A percentile compares a stretch with the other conserved stretches of the same genome.
These are phyloP conservation scores for Mystacides longicornis DNA, from an alignment of 2,888 invertebrate genomes.

Conservation along the genomic window DNA sequence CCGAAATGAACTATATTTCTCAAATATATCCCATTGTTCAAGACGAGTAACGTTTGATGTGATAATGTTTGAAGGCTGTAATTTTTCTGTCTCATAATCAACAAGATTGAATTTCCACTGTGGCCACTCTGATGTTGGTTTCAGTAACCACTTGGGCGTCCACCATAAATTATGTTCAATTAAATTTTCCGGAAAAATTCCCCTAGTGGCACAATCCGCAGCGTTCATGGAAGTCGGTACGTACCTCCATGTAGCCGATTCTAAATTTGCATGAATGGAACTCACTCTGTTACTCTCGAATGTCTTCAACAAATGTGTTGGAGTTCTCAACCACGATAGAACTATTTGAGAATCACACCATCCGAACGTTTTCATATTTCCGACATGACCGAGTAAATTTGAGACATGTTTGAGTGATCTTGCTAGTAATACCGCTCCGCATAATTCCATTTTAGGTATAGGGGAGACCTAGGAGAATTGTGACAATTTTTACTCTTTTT, in stretches of 20 bases:
- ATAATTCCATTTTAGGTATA: background rate
- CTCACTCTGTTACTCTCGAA: conserved; percentile 1
- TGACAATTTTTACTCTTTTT: too few relatives aligned
- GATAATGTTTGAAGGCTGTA: background rate
- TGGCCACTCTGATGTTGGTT: background rate
- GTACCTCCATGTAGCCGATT: background rate
- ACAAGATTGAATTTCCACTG: background rate
- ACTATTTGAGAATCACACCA: conserved; percentile 1
- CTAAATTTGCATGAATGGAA: background rate
- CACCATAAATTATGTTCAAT: background rate
- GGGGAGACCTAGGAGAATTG: too few relatives aligned
- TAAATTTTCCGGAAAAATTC: background rate
- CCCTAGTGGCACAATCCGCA: background rate
- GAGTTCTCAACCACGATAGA: conserved; percentile 2
- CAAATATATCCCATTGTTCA: background rate
- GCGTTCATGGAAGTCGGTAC: background rate
- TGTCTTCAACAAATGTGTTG: background rate
- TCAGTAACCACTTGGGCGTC: background rate
- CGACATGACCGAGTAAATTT: background rate
- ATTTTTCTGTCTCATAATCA: background rate
- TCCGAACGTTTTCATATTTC: background rate
- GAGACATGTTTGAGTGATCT: background rate
- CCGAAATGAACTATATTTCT: background rate
- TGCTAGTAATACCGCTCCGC: background rate
- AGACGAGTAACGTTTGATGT: background rate